Base-by-base conservation (phyloP, 2,113 vertebrate genomes). In the Paracanthobrama guichenoti region DNA sequence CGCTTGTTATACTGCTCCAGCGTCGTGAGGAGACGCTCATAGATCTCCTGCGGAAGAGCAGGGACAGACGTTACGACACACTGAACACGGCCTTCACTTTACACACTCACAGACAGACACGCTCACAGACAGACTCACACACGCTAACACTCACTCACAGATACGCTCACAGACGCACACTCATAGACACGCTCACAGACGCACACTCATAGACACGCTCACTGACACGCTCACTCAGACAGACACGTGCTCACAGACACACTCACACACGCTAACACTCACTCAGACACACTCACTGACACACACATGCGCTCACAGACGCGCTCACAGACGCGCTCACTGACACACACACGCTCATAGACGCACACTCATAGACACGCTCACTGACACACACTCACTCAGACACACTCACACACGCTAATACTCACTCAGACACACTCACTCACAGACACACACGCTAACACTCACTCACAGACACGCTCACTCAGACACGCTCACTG, bases 291-390 rank as follows among this genome's bases (percentile, higher is more conserved):
- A 44, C 42, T 2, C 42, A 44, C 7, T n/a, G n/a, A 10, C 42
- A 20, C 53, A 8, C 86, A 95, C 94, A 93, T 95, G 94, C 28
- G 94, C 93, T 59, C 8, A 20, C n/a, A n/a, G n/a, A n/a, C n/a
- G n/a, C n/a, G n/a, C n/a, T n/a, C n/a, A n/a, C n/a, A n/a, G n/a
- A n/a, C n/a, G n/a, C n/a, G n/a, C 53, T 14, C 53, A 2, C 28
- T n/a, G n/a, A 35, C 35, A 35, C 55, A 0, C 18, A 18, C 55
- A 57, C 55, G 22, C 16, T 10, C 9, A 44, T 9, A 44, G 0
- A 42, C 39, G 7, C 39, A 42, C 39, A 8, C 39, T 7, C 39
- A 42, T 6, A 42, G 6, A 44, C 8, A 44, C 42, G 7, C 42
- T 10, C 42, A 10, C 42, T 10, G 0, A 10, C 42, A 20, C 53